Conservation (phyloP, 2,888 invertebrate genomes). For the Sylvicola fuscatus region DNA sequence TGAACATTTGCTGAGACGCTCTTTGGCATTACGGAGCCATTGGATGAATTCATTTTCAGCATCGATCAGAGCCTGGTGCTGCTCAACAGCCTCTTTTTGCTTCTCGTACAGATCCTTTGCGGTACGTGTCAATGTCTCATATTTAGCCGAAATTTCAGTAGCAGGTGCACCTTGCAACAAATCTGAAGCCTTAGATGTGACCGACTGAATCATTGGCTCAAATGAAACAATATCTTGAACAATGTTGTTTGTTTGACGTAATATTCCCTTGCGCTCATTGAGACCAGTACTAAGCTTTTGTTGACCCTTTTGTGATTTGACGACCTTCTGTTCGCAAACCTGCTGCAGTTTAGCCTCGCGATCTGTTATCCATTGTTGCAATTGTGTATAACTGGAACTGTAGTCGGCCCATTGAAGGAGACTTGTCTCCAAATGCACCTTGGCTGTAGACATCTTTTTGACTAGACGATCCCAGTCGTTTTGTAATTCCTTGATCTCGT, state of each 20-base stretch:
- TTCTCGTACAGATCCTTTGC: conserved; percentile 77
- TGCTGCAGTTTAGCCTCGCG: conserved; percentile 81
- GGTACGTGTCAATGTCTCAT: conserved; percentile 73
- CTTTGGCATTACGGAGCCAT: conserved; percentile 83
- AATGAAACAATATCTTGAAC: conserved; percentile 93
- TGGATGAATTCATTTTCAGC: conserved; percentile 78
- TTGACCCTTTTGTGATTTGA: conserved; percentile 56
- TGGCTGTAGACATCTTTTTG: conserved; percentile 78
- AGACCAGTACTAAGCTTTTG: conserved; percentile 57
- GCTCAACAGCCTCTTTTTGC: conserved; percentile 75
- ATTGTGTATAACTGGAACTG: conserved; percentile 76
- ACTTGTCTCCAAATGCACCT: conserved; percentile 76
- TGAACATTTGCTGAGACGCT: conserved; percentile 74
- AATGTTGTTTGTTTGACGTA: conserved; percentile 81
- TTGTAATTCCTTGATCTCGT: conserved; percentile 73
- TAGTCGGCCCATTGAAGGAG: conserved; percentile 92
- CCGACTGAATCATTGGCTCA: conserved; percentile 93
- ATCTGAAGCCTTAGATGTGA: conserved; percentile 82
- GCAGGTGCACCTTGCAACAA: conserved; percentile 79
- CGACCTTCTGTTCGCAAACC: conserved; percentile 67
- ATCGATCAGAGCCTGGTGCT: conserved; percentile 81
- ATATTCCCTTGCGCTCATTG: conserved; percentile 71
- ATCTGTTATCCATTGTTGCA: conserved; percentile 88
- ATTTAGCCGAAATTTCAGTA: conserved; percentile 78
- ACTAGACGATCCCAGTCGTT: conserved; percentile 82